phyloP scores from a whole-genome alignment of 2,888 invertebrate genomes.

The Dione vanillae region DNA sequence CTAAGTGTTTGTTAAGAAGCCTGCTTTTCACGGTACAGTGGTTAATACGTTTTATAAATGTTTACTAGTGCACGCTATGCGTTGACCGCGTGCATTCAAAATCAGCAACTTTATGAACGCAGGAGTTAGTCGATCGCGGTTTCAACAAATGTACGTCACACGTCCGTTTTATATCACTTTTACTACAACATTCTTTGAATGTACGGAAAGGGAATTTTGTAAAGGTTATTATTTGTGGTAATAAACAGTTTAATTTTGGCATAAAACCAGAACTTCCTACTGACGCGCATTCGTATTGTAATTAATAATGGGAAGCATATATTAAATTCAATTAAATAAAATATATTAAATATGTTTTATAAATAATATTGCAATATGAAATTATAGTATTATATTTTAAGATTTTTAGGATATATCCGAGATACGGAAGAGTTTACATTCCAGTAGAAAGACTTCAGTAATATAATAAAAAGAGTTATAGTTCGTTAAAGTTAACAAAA shows the following conservation, averaged over 20 bases:
- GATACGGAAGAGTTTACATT: too few relatives aligned
- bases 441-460: neutral
- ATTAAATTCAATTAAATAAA: neutral
- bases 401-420: too few relatives aligned
- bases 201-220: slow-evolving; percentile 13
- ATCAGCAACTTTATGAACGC: slow-evolving; percentile 49
- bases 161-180: slow-evolving; percentile 39
- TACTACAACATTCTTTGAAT: slow-evolving; percentile 29
- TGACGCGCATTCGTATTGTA: too few relatives aligned
- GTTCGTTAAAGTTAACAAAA: neutral
- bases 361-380: too few relatives aligned
- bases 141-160: slow-evolving; percentile 40
- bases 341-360: too few relatives aligned
- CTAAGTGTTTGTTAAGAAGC: slow-evolving; percentile 74
- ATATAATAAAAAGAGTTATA: too few relatives aligned
- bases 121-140: slow-evolving; percentile 35
- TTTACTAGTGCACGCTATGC: slow-evolving; percentile 51
- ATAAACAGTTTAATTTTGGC: neutral
- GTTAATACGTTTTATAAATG: slow-evolving; percentile 69
- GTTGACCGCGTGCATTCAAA: slow-evolving; percentile 51
- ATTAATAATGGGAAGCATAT: too few relatives aligned
- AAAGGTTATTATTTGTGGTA: neutral
- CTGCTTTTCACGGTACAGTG: slow-evolving; percentile 77
- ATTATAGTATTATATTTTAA: too few relatives aligned
- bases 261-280: neutral